Conservation (phyloP, 2,888 invertebrate species). For the Melieria picta region DNA sequence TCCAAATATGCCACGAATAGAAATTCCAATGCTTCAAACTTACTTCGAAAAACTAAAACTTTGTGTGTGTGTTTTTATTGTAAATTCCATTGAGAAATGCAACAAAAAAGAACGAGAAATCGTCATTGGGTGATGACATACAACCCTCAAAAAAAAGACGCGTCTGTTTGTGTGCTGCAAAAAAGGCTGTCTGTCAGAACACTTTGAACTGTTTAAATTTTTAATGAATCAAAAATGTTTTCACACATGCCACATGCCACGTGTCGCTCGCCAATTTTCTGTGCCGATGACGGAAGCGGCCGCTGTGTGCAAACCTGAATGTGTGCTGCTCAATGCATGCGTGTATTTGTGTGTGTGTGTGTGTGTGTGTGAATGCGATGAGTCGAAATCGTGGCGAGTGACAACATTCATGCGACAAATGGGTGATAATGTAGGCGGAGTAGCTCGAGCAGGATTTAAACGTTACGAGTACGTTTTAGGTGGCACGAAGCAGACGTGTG, state of each 20-base stretch:
- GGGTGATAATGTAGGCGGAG: no score
- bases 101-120: no score
- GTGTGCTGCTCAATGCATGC: neutral
- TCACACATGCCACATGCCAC: slow-evolving; percentile 43
- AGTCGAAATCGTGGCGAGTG: no score
- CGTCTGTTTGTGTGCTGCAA: neutral
- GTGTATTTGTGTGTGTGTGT: no score
- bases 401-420: no score
- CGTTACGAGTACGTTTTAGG: neutral
- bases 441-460: no score
- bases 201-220: slow-evolving; percentile 59
- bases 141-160: neutral
- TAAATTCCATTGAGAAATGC: no score
- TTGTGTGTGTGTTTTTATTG: no score
- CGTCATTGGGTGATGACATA: slow-evolving; percentile 4
- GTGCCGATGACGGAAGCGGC: slow-evolving; percentile 11
- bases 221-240: slow-evolving; percentile 59
- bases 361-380: neutral
- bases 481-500: neutral
- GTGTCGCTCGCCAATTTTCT: slow-evolving; percentile 7
- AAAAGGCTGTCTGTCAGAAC: slow-evolving; percentile 31
- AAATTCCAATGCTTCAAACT: no score
- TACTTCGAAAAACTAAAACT: no score
- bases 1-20: no score
- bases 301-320: slow-evolving; percentile 29